Base-by-base conservation (phyloP, 2,113 vertebrate genomes). In the Trinectes maculatus region DNA sequence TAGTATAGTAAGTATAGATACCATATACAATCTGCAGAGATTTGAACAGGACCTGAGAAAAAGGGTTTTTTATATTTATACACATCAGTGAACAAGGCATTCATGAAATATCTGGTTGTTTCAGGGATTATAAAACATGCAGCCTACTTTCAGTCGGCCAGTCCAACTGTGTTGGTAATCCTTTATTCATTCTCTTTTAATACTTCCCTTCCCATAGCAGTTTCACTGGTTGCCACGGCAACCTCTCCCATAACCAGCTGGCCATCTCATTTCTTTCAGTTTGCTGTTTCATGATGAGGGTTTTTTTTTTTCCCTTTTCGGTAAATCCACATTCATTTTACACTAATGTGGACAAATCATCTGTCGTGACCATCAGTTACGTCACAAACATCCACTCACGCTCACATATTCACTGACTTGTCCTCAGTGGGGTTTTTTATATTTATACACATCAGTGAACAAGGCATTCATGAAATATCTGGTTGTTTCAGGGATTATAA, bases 121-220 rank as follows among this genome's bases (percentile, higher is more conserved):
- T 46, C 12, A 22, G 1, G 24, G 25, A 53, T 63, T 37, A 59
- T 5, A 49, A 55, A 49, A 56, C 8, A 33, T 43, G 13, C 49
- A 57, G n/a, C 46, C 51, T 58, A 49, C 58, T 60, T 54, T 61
- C 25, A 39, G 29, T 10, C 16, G 6, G 19, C 15, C 24, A 21
- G 16, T 60, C 67, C 63, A 73, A 74, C 60, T 59, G 71, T 56
- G 69, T 58, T 61, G 25, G 77, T 73, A 71, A 72, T 54, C 72
- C 76, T 52, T 49, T 66, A 39, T 46, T 64, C 71, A 66, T 60
- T 71, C 76, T 64, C 22, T 57, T 74, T 59, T 54, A 73, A 85
- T 72, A 74, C 42, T n/a, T n/a, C n/a, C 48, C 71, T 84, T 86
- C 53, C 82, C 85, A 81, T 83, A 68, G 87, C 79, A 87, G 81